These are phyloP conservation scores for Chironomus striatipennis DNA, from an alignment of 1,140 invertebrate genomes.

Conservation along the genomic window DNA sequence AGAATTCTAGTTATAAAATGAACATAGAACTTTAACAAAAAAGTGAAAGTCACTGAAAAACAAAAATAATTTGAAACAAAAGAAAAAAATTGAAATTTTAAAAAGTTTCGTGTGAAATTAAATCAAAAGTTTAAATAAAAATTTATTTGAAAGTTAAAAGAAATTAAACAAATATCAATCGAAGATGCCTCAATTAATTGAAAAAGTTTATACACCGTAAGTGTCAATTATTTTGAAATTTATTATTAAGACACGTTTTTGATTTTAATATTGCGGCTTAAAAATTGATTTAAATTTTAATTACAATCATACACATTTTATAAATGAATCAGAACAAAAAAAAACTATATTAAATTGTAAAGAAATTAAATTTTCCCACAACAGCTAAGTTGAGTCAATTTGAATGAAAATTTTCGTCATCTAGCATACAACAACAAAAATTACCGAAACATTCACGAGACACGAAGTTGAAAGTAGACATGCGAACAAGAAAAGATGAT, in stretches of 20 bases:
- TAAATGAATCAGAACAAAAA: neutral
- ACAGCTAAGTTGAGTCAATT: no score
- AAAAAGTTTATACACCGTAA: neutral
- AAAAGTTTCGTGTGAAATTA: neutral
- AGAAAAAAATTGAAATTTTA: neutral
- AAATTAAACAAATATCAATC: neutral
- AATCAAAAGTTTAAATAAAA: neutral
- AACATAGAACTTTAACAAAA: neutral
- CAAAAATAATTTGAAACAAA: neutral
- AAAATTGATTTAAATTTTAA: no score
- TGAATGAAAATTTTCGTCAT: no score
- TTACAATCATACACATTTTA: no score
- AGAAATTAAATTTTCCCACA: no score
- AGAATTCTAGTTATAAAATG: constrained; percentile 11
- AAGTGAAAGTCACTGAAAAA: neutral
- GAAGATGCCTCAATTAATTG: neutral
- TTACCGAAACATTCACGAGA: no score
- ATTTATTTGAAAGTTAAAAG: neutral
- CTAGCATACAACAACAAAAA: no score
- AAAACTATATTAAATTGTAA: neutral
- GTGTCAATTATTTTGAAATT: neutral
- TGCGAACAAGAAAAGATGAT: no score
- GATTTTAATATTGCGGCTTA: no score
- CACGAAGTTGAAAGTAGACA: no score
- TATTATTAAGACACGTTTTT: no score